These are phyloP conservation scores for Coelopa pilipes DNA, from an alignment of 2,888 invertebrate genomes.

Conservation along the genomic window DNA sequence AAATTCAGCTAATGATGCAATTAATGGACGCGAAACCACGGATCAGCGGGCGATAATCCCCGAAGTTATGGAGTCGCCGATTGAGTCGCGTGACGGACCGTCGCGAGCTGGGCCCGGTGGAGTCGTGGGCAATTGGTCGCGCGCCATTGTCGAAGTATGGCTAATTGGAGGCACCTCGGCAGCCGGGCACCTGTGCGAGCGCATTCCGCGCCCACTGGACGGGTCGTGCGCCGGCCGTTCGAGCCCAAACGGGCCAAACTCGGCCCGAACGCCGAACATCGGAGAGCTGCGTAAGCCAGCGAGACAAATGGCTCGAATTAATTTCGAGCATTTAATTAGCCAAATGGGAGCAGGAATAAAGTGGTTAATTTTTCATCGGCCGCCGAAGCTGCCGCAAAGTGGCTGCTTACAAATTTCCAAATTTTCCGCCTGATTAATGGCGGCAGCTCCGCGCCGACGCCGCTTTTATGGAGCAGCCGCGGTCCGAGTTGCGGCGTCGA, in stretches of 20 bases:
- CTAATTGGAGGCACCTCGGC: constrained; percentile 3
- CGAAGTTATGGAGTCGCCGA: constrained; percentile 40
- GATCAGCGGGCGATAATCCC: constrained; percentile 23
- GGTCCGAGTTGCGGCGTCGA: no score
- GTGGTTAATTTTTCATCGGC: constrained; percentile 44
- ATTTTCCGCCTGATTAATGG: constrained; percentile 28
- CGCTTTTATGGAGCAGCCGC: constrained; percentile 7
- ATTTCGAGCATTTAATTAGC: constrained; percentile 48
- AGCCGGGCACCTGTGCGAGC: no score
- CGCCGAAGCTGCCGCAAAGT: not conserved
- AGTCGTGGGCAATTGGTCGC: not conserved
- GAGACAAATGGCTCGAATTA: constrained; percentile 28
- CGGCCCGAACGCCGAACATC: no score
- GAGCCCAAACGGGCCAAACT: no score
- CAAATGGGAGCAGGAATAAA: constrained; percentile 53
- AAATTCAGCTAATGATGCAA: no score
- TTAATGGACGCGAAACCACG: no score
- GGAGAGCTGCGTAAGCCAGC: not conserved
- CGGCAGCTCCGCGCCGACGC: not conserved
- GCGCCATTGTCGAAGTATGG: not conserved
- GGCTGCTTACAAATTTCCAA: not conserved
- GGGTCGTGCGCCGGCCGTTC: no score
- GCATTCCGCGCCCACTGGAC: no score
- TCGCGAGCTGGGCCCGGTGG: no score
- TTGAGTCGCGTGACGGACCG: constrained; percentile 5